A percentile compares a stretch with the other conserved stretches of the same genome.
These are phyloP conservation scores for Nebria brevicollis DNA, from an alignment of 2,888 invertebrate species.

Conservation along the genomic window DNA sequence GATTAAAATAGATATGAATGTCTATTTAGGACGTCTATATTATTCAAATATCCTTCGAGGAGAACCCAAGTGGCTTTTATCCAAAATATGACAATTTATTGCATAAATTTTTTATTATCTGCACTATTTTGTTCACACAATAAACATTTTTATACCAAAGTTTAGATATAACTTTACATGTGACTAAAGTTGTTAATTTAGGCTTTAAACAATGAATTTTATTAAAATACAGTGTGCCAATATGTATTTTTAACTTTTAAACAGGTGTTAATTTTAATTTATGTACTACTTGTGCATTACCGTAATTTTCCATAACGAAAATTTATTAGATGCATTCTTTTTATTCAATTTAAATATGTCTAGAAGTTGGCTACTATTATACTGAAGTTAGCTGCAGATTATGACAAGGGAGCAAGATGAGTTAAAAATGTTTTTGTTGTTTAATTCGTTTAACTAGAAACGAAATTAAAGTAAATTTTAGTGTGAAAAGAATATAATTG, in stretches of 20 bases:
- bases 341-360: neutral
- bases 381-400: neutral
- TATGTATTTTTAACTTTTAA: neutral
- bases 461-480: too few relatives aligned
- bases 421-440: too few relatives aligned
- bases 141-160: too few relatives aligned
- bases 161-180: too few relatives aligned
- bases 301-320: neutral
- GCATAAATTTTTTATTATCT: neutral
- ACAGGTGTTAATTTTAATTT: neutral
- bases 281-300: neutral
- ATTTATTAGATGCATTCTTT: too few relatives aligned
- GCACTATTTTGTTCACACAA: neutral
- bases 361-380: neutral
- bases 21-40: constrained; percentile 36
- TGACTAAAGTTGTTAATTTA: too few relatives aligned
- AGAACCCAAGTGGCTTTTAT: constrained; percentile 7
- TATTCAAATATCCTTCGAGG: constrained; percentile 12
- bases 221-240: neutral
- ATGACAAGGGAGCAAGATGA: too few relatives aligned
- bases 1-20: constrained; percentile 21
- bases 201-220: neutral
- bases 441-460: too few relatives aligned
- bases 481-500: too few relatives aligned
- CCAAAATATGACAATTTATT: constrained; percentile 32